Evolutionary conservation across 2,113 vertebrate species (phyloP).

Genomic region (Apaloderma vittatum): DNA sequence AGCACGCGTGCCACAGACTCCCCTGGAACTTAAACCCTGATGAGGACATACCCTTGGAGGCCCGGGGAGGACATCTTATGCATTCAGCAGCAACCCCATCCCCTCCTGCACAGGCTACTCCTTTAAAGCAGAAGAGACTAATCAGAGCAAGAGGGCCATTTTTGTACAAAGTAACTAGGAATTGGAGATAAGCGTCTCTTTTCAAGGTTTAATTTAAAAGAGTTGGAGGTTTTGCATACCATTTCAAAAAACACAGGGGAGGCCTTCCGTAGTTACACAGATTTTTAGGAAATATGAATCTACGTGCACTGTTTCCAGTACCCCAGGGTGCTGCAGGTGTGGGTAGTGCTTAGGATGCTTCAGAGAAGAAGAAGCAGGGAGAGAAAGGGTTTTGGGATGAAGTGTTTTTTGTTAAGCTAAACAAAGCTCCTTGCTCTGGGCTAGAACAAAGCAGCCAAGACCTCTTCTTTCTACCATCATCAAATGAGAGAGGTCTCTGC

Average conservation of each 20-base stretch:
- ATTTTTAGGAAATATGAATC: not conserved
- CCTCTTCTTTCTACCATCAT: not conserved
- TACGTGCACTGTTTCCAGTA: not conserved
- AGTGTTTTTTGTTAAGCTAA: conserved; percentile 33
- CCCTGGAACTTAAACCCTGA: not conserved
- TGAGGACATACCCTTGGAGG: not conserved
- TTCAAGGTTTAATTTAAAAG: not conserved
- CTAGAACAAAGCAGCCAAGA: not conserved
- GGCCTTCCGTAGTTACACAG: not conserved
- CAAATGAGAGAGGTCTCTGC: not conserved
- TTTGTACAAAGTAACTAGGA: not conserved
- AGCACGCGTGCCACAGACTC: accelerated
- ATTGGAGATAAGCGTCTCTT: not conserved
- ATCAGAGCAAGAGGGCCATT: not conserved
- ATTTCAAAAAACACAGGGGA: not conserved
- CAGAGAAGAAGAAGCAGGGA: conserved; percentile 29
- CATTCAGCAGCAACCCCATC: not conserved
- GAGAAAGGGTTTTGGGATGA: conserved; percentile 19
- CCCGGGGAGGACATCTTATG: not conserved
- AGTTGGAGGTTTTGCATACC: not conserved
- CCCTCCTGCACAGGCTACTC: not conserved
- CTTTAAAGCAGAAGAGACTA: not conserved
- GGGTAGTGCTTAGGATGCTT: conserved; percentile 13
- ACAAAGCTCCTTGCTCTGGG: not conserved
- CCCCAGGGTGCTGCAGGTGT: conserved; percentile 57